phyloP scores from a whole-genome alignment of 2,888 invertebrate genomes.

The Mongoloraphidia duomilia region DNA sequence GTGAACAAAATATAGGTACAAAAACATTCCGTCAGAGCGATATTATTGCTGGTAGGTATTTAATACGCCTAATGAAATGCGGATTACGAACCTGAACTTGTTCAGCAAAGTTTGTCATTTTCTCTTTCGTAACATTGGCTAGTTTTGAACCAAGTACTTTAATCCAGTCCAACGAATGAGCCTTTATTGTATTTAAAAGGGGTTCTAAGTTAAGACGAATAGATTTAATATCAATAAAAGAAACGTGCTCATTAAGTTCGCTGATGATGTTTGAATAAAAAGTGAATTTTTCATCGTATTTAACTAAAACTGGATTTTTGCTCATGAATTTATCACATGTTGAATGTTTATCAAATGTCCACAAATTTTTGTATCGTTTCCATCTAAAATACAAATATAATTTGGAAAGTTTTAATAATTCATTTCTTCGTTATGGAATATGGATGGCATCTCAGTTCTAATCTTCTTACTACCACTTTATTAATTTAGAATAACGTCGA shows the following conservation, averaged over 20 bases:
- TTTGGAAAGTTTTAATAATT: no score
- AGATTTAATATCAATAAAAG: slow-evolving; percentile 49
- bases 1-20: no score
- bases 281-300: slow-evolving; percentile 73
- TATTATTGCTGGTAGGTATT: slow-evolving; percentile 17
- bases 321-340: slow-evolving; percentile 66
- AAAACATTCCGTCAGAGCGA: not conserved
- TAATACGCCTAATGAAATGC: not conserved
- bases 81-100: slow-evolving; percentile 44
- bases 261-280: slow-evolving; percentile 65
- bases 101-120: slow-evolving; percentile 52
- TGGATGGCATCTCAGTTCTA: no score
- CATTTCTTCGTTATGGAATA: no score
- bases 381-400: slow-evolving; percentile 35
- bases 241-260: slow-evolving; percentile 43
- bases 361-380: slow-evolving; percentile 58
- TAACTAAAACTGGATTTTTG: slow-evolving; percentile 43
- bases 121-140: slow-evolving; percentile 46
- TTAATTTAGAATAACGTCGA: no score
- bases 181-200: slow-evolving; percentile 50
- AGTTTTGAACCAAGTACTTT: slow-evolving; percentile 54
- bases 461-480: no score
- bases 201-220: slow-evolving; percentile 61
- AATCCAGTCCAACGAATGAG: slow-evolving; percentile 71
- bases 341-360: slow-evolving; percentile 58